phyloP scores from a whole-genome alignment of 1,140 invertebrate genomes.

The Samia ricini region DNA sequence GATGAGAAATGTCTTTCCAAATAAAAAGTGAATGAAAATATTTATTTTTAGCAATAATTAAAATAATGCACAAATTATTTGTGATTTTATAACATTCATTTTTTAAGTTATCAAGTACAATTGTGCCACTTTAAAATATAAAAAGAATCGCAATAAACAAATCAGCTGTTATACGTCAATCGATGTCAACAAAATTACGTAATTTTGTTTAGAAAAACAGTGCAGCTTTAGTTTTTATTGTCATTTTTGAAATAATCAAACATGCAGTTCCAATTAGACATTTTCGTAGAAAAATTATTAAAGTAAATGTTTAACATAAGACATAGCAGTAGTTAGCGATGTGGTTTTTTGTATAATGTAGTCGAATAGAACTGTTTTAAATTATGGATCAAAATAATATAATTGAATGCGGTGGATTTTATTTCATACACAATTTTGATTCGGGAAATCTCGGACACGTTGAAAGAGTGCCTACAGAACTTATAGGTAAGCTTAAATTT shows the following conservation, averaged over 20 bases:
- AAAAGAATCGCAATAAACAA: conserved; percentile 72
- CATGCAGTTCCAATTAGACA: conserved; percentile 46
- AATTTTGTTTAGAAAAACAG: conserved; percentile 78
- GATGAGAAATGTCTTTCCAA: conserved; percentile 58
- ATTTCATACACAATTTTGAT: conserved; percentile 90
- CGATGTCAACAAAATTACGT: conserved; percentile 78
- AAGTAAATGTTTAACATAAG: conserved; percentile 45
- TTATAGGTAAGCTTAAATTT: conserved; percentile 48
- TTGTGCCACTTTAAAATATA: conserved; percentile 23
- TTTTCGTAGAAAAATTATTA: conserved; percentile 53
- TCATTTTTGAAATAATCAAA: conserved; percentile 64
- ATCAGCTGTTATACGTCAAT: conserved; percentile 78
- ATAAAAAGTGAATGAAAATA: conserved; percentile 57
- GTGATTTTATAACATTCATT: background rate
- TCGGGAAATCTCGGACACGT: conserved; percentile 91
- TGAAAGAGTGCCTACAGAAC: conserved; percentile 79
- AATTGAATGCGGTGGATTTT: conserved; percentile 81
- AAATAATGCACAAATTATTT: conserved; percentile 40
- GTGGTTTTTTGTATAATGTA: conserved; percentile 66
- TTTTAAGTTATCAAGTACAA: background rate
- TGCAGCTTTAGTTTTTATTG: conserved; percentile 65
- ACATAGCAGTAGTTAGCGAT: conserved; percentile 40
- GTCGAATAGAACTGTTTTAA: conserved; percentile 42
- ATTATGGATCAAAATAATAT: conserved; percentile 68
- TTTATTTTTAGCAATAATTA: conserved; percentile 32